These are phyloP conservation scores for Rhagophthalmus giganteus DNA, from an alignment of 2,888 invertebrate species.

Conservation along the genomic window DNA sequence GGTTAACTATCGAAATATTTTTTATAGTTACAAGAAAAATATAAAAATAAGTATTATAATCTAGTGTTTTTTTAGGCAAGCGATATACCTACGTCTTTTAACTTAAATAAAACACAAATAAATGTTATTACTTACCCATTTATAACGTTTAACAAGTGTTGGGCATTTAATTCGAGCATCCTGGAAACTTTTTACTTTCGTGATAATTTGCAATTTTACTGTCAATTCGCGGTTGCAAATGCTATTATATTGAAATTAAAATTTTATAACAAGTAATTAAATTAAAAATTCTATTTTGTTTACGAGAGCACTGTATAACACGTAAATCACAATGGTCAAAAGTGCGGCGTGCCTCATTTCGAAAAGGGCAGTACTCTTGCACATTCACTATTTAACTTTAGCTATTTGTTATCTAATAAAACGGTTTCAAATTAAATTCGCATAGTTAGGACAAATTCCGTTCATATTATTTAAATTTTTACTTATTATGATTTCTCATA, in stretches of 20 bases:
- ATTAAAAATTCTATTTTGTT: constrained; percentile 23
- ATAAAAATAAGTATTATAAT: not conserved
- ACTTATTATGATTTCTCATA: constrained; percentile 12
- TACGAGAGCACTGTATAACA: constrained; percentile 8
- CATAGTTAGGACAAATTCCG: too few species aligned
- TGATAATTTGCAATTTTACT: constrained; percentile 7
- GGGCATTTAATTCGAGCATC: constrained; percentile 25
- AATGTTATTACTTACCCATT: constrained; percentile 30
- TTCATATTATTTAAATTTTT: too few species aligned
- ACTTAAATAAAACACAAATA: not conserved
- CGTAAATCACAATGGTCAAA: constrained; percentile 14
- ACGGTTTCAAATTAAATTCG: too few species aligned
- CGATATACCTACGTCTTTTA: not conserved
- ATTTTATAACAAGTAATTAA: constrained; percentile 24
- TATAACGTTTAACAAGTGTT: constrained; percentile 25
- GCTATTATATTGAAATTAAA: constrained; percentile 14
- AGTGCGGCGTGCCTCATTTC: too few species aligned
- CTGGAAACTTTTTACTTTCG: not conserved
- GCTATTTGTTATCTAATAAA: not conserved
- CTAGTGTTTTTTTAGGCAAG: not conserved
- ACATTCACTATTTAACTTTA: too few species aligned
- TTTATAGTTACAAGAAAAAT: too few species aligned
- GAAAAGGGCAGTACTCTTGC: too few species aligned
- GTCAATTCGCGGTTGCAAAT: constrained; percentile 2
- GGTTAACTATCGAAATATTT: too few species aligned